Base-by-base conservation (phyloP, 2,113 vertebrate species). In the Pangasianodon hypophthalmus region DNA sequence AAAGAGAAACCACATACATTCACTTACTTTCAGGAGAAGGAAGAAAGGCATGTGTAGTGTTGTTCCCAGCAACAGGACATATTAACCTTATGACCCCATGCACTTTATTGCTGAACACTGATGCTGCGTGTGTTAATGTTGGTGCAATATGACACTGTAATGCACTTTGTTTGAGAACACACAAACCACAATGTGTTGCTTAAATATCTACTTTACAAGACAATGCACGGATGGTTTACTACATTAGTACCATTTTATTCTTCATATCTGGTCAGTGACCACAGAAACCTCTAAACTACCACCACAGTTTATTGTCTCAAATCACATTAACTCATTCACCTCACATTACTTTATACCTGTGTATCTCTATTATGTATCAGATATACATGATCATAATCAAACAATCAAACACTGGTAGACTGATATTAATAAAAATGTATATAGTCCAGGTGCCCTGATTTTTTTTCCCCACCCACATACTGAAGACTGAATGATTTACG, bases 281-380 rank as follows among this genome's bases (percentile, higher is more conserved):
- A 85, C 90, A 90, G 93, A 94, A 92, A 44, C 13, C 69, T 75
- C 82, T 77, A 11, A n/a, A 82, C 50, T 37, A n/a, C 16, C 50
- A 56, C 6, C n/a, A 50, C 4, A 54, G 50, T 56, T 82, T 62
- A 44, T 37, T 41, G 37, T 44, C 41, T 64, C 41, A 8, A 13
- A 67, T 85, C 84, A 85, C 41, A 29, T 67, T 26, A 46, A 52
- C 46, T 85, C 29, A 6, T 69, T 24, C 32, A 48, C 13, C 5
- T 29, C 1, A n/a, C 32, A n/a, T 54, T 32, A 14, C 16, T 50
- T 52, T 71, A 71, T 9, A 19, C 7, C 16, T 37, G 46, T 24
- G 18, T 41, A 7, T 29, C 46, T 29, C 41, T 29, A 58, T 60
- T 41, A 26, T 84, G 48, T 71, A 26, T 73, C 48, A 37, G 19